Evolutionary conservation across 2,113 vertebrate species (phyloP).

Genomic region (Machaerirhynchus nigripectus): DNA sequence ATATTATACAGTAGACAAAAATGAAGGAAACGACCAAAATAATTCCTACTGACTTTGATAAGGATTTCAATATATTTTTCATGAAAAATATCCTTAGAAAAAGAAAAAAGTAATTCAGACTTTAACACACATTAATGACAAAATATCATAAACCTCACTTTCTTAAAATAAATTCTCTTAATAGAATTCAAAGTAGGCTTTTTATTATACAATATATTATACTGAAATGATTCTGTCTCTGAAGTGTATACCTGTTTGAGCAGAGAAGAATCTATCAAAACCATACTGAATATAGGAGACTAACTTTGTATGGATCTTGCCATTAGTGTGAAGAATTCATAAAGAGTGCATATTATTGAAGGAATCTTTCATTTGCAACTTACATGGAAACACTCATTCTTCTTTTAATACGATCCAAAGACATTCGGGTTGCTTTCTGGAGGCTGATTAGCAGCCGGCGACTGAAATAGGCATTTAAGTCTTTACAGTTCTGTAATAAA

Average conservation of each 20-base stretch:
- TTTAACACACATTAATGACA: not conserved
- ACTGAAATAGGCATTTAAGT: conserved; percentile 76
- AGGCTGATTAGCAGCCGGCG: conserved; percentile 77
- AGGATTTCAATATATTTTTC: not conserved
- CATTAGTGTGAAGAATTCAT: not conserved
- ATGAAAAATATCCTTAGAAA: not conserved
- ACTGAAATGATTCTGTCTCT: not conserved
- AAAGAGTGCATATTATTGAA: not conserved
- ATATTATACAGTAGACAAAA: not conserved
- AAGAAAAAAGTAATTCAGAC: not conserved
- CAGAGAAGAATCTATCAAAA: not conserved
- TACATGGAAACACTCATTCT: conserved; percentile 75
- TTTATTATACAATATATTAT: not conserved
- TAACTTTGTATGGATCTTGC: not conserved
- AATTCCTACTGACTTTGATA: not conserved
- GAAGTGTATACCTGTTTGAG: not conserved
- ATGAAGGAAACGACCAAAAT: not conserved
- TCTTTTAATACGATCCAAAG: conserved; percentile 78
- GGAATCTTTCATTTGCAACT: conserved; percentile 36
- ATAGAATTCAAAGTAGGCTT: not conserved
- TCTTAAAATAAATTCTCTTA: not conserved
- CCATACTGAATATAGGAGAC: not conserved
- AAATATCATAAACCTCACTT: not conserved
- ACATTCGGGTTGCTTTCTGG: conserved; percentile 75
- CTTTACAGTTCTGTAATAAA: conserved; percentile 78